Conservation (phyloP, 2,797 vertebrate genomes). For the Acanthurus lineatus region DNA sequence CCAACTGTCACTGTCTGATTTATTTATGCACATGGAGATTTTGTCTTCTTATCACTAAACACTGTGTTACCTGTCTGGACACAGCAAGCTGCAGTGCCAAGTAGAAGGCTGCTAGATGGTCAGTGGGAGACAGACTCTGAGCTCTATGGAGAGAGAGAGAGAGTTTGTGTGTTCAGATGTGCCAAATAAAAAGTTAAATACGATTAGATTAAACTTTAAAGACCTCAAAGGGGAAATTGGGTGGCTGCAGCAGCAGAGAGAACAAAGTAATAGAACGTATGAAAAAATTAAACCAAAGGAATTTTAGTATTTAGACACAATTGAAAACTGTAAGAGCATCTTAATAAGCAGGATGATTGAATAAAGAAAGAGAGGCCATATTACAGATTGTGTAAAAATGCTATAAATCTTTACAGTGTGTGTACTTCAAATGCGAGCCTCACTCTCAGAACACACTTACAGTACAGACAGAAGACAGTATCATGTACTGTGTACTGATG, state of each 20-base stretch:
- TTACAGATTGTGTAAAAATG: background rate
- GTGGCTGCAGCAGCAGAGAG: conserved; percentile 6
- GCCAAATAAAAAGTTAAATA: conserved; percentile 50
- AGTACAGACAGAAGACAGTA: background rate
- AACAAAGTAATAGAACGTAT: background rate
- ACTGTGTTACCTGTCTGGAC: conserved; percentile 93
- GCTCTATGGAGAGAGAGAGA: conserved; percentile 84
- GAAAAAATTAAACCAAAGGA: conserved; percentile 8
- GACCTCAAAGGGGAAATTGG: conserved; percentile 27
- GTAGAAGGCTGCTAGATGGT: conserved; percentile 97
- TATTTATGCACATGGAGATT: background rate
- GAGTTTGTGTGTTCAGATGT: conserved; percentile 26
- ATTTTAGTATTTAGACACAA: conserved; percentile 23
- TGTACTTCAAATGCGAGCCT: too few relatives aligned
- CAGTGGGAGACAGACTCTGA: conserved; percentile 95
- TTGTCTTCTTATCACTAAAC: background rate
- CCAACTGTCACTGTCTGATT: background rate
- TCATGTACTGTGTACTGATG: background rate
- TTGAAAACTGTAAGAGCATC: background rate
- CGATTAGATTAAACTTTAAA: conserved; percentile 49
- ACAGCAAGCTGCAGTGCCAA: conserved; percentile 96
- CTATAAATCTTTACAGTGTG: too few relatives aligned
- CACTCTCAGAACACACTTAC: too few relatives aligned
- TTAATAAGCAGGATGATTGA: background rate
- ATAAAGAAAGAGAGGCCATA: conserved; percentile 1